phyloP scores from a whole-genome alignment of 2,888 invertebrate species.

The Drosophila birchii region DNA sequence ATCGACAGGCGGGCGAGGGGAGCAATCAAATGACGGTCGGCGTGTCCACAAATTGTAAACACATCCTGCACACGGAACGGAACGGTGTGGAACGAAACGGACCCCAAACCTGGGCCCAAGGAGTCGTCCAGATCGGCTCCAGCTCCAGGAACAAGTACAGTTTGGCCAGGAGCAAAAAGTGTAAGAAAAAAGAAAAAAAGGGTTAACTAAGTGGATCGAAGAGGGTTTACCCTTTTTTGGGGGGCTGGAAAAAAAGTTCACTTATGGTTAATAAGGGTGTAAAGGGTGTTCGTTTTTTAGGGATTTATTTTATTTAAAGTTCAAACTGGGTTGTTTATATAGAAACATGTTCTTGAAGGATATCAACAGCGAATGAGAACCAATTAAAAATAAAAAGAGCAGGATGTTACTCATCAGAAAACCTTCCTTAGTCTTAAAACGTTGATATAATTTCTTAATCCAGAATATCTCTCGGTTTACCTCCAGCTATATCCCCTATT shows the following conservation, averaged over 20 bases:
- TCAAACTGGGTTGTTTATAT: too few species aligned
- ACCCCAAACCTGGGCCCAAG: conserved; percentile 8
- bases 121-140: conserved; percentile 27
- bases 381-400: too few species aligned
- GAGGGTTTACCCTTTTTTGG: neutral
- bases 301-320: too few species aligned
- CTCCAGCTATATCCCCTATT: neutral
- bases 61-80: conserved; percentile 78
- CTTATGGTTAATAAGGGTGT: neutral
- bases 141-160: conserved; percentile 28
- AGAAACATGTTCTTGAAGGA: too few species aligned
- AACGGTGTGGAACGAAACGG: conserved; percentile 13
- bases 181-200: neutral
- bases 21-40: conserved; percentile 71
- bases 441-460: too few species aligned
- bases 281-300: too few species aligned
- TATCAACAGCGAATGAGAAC: too few species aligned
- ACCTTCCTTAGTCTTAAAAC: neutral
- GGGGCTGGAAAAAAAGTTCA: accelerated
- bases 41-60: conserved; percentile 82
- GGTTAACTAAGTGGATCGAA: neutral
- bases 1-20: conserved; percentile 30
- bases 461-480: neutral
- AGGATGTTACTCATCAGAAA: neutral
- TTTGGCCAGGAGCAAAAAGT: conserved; percentile 15